Evolutionary conservation across 2,113 vertebrate species (phyloP), one percentile per base, ranked within the genome.

Genomic region (Centropus bengalensis): DNA sequence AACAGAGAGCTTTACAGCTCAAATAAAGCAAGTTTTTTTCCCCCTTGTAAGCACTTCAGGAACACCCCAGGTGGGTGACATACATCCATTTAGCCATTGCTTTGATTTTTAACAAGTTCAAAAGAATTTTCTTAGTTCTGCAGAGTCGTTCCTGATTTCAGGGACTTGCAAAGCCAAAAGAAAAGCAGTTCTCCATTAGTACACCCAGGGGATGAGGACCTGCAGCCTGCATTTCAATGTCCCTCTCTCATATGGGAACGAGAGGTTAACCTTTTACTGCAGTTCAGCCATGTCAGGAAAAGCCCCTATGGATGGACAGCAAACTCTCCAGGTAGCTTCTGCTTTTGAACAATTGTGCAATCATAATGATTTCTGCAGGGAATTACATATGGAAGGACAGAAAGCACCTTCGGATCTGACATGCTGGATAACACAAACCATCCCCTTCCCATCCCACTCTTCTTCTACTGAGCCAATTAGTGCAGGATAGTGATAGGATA

Each of bases 121-220:
- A 44, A 80, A 64, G 21, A 14, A 16, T 73, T 81, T 66, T 86
- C 71, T 19, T 69, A 47, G 17, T 54, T 70, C 5, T 89, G 22
- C 8, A 10, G 42, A 8, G 8, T 23, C 77, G 13, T 33, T 86
- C 89, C 36, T 91, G 30, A 18, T 97, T 96, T 83, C 96, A 98
- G 97, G 98, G 82, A 77, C 32, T 13, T 98, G 97, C 97, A 98
- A 98, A 91, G 19, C 4, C n/a, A 42, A 77, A 80, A 88, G 14
- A 69, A 76, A 86, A 82, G 26, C 14, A 19, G 4, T 51, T 84
- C 30, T 73, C 27, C 7, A 0, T 30, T 40, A 82, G 44, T 23
- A 67, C 56, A 45, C 10, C 40, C 3, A 1, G 27, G 13, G n/a
- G 6, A 7, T 69, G n/a, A 80, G 27, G n/a, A 83, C 24, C 40